Percentiles rank a stretch among this genome's conserved stretches.
phyloP scores from a whole-genome alignment of 1,140 invertebrate species.

The Trichogramma pretiosum region DNA sequence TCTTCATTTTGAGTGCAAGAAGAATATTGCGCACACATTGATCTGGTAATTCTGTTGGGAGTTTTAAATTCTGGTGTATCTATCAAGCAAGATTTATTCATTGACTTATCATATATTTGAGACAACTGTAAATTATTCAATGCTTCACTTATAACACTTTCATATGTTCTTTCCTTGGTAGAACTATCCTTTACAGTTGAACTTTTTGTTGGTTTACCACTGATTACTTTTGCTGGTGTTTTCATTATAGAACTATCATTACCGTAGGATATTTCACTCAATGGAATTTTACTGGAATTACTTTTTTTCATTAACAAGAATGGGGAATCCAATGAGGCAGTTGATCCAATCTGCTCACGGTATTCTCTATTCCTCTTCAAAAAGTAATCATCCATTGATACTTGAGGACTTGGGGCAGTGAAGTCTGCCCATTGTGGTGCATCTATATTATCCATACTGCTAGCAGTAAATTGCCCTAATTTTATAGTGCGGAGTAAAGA shows the following conservation, averaged over 20 bases:
- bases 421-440: conserved; percentile 39
- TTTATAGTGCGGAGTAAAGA: background rate
- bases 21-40: conserved; percentile 15
- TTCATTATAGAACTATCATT: conserved; percentile 5
- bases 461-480: background rate
- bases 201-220: conserved; percentile 20
- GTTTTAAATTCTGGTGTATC: conserved; percentile 21
- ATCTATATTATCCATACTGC: conserved; percentile 24
- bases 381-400: conserved; percentile 27
- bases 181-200: conserved; percentile 19
- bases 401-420: conserved; percentile 22
- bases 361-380: conserved; percentile 19
- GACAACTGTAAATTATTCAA: conserved; percentile 26
- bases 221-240: conserved; percentile 23
- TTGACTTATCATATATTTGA: conserved; percentile 13
- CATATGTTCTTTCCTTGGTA: conserved; percentile 23
- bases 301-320: background rate
- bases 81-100: conserved; percentile 20
- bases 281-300: background rate
- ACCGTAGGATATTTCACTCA: background rate
- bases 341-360: conserved; percentile 5
- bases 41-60: conserved; percentile 19
- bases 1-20: too few species aligned
- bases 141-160: conserved; percentile 26
- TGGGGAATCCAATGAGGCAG: conserved; percentile 2